phyloP scores from a whole-genome alignment of 2,888 invertebrate genomes.

The Chalcis sispes region DNA sequence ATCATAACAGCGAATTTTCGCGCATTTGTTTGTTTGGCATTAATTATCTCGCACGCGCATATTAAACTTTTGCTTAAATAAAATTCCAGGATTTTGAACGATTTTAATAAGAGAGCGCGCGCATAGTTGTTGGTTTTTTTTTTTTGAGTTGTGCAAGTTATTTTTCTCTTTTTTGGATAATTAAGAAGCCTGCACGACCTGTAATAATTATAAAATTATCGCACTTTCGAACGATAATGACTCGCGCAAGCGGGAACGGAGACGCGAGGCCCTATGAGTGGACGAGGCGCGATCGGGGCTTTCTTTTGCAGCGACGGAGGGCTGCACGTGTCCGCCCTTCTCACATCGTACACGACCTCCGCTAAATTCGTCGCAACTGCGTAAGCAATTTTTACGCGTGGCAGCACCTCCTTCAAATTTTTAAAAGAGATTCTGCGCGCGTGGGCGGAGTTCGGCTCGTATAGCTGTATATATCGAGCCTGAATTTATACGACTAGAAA shows the following conservation, averaged over 20 bases:
- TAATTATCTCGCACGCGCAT: neutral
- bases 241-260: no score
- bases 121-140: no score
- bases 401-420: constrained; percentile 2
- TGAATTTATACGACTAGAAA: neutral
- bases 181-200: no score
- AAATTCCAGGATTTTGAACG: neutral
- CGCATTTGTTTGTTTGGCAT: neutral
- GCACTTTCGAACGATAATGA: no score
- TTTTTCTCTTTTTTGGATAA: neutral
- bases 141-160: neutral
- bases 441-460: constrained; percentile 42
- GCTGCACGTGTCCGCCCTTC: constrained; percentile 23
- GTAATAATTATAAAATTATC: no score
- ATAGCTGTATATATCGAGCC: no score
- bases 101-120: neutral
- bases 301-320: neutral
- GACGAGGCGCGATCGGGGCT: neutral
- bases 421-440: neutral
- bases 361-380: constrained; percentile 3
- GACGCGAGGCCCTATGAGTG: no score
- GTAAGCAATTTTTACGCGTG: constrained; percentile 35
- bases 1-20: neutral
- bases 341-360: constrained; percentile 7
- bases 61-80: neutral